phyloP scores from a whole-genome alignment of 2,113 vertebrate genomes.

The Plotosus lineatus region DNA sequence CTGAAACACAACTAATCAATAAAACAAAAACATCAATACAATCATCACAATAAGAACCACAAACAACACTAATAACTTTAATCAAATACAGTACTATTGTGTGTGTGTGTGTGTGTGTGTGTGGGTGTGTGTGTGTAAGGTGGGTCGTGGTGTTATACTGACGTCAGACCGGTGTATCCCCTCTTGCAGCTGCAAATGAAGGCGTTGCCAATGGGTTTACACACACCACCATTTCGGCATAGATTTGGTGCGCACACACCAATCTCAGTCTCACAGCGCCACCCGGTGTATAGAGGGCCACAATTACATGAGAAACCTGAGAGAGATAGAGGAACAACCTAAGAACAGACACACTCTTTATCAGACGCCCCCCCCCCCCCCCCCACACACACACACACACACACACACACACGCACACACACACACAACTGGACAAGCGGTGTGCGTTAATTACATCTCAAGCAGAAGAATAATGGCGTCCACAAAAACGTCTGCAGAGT shows the following conservation, averaged over 20 bases:
- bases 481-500: not conserved
- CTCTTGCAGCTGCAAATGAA: slow-evolving; percentile 92
- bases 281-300: slow-evolving; percentile 86
- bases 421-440: slow-evolving; percentile 12
- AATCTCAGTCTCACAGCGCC: slow-evolving; percentile 90
- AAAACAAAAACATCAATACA: not conserved
- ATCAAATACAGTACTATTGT: not conserved
- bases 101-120: slow-evolving; percentile 22
- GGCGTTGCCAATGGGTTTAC: slow-evolving; percentile 86
- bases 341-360: not conserved
- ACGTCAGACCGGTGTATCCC: slow-evolving; percentile 90
- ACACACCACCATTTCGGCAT: slow-evolving; percentile 86
- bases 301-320: slow-evolving; percentile 92
- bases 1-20: no score
- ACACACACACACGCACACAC: not conserved
- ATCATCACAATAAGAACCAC: no score
- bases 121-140: slow-evolving; percentile 34
- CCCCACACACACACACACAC: slow-evolving; percentile 7
- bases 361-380: not conserved
- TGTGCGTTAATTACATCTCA: not conserved
- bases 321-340: slow-evolving; percentile 48
- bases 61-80: no score
- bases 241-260: slow-evolving; percentile 94
- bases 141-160: no score
- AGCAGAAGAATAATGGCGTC: not conserved